A percentile compares a stretch with the other conserved stretches of the same genome.
These are phyloP conservation scores for Platalea minor DNA, from an alignment of 2,797 vertebrate genomes.

Conservation along the genomic window DNA sequence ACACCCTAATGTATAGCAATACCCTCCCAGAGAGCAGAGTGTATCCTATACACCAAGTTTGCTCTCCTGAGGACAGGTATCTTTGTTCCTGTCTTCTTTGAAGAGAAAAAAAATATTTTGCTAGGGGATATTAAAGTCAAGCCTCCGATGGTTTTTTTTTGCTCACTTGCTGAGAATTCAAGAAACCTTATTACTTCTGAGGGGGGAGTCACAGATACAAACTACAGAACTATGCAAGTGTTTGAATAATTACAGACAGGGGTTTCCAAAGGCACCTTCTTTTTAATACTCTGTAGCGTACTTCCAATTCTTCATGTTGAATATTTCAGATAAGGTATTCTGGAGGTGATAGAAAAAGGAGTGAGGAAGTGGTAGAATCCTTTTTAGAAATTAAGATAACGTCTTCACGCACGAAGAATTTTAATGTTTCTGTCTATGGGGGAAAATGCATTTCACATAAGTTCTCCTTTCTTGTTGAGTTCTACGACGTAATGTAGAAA, in stretches of 20 bases:
- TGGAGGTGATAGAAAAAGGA: background rate
- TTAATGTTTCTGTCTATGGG: background rate
- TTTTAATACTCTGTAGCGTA: background rate
- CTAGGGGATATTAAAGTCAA: conserved; percentile 10
- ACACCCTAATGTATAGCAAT: background rate
- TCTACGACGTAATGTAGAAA: background rate
- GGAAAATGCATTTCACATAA: background rate
- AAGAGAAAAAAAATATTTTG: conserved; percentile 29
- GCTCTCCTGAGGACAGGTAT: background rate
- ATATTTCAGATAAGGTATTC: background rate
- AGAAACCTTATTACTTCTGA: background rate
- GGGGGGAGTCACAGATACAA: background rate
- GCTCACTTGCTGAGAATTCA: conserved; percentile 48
- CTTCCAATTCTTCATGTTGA: fast-evolving
- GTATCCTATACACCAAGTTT: background rate
- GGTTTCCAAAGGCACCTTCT: background rate
- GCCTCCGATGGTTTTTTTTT: background rate
- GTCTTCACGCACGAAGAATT: background rate
- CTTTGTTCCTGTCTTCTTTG: background rate
- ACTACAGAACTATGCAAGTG: background rate
- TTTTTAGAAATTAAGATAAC: background rate
- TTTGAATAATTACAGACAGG: background rate
- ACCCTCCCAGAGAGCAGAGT: background rate
- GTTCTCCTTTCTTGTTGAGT: background rate
- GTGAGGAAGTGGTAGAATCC: background rate